Evolutionary conservation across 2,113 vertebrate genomes (phyloP).

Genomic region (Calonectris borealis): DNA sequence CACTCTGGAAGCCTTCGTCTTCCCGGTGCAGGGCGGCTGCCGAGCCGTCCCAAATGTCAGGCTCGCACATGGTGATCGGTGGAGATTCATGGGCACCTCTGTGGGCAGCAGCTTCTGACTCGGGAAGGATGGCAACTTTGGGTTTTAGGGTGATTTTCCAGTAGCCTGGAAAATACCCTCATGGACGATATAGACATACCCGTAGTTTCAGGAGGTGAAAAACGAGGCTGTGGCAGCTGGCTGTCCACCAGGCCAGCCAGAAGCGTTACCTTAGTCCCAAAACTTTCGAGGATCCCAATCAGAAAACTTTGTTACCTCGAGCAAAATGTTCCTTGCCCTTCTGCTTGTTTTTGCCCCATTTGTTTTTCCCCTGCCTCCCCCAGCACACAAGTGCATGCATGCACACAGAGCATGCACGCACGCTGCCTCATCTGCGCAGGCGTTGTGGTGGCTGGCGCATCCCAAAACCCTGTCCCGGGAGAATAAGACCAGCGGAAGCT

Average conservation of each 20-base stretch:
- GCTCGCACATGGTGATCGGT: fast-evolving
- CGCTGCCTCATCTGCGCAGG: not conserved
- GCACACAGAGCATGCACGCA: too few species aligned
- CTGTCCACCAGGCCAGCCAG: not conserved
- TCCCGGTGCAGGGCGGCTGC: not conserved
- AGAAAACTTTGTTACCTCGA: not conserved
- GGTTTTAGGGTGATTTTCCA: not conserved
- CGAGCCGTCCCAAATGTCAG: not conserved
- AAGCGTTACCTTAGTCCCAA: not conserved
- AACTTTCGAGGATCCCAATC: not conserved
- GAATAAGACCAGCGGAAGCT: not conserved
- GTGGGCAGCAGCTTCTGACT: not conserved
- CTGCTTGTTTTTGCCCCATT: not conserved
- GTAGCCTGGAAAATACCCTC: fast-evolving
- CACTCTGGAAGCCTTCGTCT: not conserved
- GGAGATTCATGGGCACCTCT: not conserved
- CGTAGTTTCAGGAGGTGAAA: not conserved
- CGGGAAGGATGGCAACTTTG: fast-evolving
- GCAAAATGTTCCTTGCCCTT: not conserved
- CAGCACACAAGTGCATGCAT: not conserved
- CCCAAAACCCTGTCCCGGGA: not conserved
- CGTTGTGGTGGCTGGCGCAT: not conserved
- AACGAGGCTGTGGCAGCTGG: not conserved
- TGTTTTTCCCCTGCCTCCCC: not conserved
- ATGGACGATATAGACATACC: fast-evolving